These are phyloP conservation scores for Centruroides sculpturatus DNA, from an alignment of 1,140 invertebrate species.

Conservation along the genomic window DNA sequence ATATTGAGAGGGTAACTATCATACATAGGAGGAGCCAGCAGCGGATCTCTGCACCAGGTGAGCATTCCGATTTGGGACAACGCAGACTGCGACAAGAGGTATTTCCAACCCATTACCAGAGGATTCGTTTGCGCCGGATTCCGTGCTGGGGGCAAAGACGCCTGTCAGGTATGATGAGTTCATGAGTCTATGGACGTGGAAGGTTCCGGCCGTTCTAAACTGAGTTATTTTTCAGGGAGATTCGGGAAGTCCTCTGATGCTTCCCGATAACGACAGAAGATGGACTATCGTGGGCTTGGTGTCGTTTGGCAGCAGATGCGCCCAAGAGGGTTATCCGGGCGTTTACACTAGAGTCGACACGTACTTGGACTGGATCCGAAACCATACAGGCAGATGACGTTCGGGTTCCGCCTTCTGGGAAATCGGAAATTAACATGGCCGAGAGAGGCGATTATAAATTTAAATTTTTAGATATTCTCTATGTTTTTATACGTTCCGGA, in stretches of 20 bases:
- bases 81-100: conserved; percentile 32
- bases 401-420: too few species aligned
- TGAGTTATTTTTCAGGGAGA: conserved; percentile 37
- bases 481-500: too few species aligned
- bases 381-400: conserved; percentile 7
- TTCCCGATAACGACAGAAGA: conserved; percentile 15
- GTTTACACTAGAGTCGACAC: conserved; percentile 24
- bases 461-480: too few species aligned
- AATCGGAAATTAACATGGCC: too few species aligned
- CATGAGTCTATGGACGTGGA: too few species aligned
- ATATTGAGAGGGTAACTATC: background rate
- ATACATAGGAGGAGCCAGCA: conserved; percentile 10
- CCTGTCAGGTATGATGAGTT: conserved; percentile 32
- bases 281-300: conserved; percentile 22
- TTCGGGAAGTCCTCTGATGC: conserved; percentile 46
- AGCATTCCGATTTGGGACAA: conserved; percentile 72
- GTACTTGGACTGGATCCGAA: conserved; percentile 13
- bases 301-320: conserved; percentile 41
- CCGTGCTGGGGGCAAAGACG: conserved; percentile 75
- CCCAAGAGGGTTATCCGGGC: conserved; percentile 43
- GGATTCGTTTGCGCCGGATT: conserved; percentile 75
- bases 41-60: conserved; percentile 19
- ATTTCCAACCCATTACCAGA: conserved; percentile 20
- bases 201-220: background rate
- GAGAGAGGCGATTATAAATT: too few species aligned